Evolutionary conservation across 2,113 vertebrate species (phyloP).

Genomic region (Nipponia nippon): DNA sequence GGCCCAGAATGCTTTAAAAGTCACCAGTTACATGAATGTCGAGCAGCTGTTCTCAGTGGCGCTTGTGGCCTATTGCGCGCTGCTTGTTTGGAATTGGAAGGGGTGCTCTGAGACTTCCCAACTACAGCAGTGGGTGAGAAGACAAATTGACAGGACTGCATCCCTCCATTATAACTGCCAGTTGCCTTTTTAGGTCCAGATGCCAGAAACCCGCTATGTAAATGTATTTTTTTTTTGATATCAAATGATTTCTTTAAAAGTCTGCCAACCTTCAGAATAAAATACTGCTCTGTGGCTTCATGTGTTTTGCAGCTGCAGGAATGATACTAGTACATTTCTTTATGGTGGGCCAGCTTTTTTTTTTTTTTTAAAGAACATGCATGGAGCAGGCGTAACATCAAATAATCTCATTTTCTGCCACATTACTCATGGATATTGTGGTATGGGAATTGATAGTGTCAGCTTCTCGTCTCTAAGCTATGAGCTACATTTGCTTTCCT

Average conservation of each 20-base stretch:
- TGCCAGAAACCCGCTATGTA: not conserved
- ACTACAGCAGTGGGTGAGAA: not conserved
- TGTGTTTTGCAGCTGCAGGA: constrained; percentile 34
- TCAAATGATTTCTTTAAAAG: constrained; percentile 13
- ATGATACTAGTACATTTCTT: not conserved
- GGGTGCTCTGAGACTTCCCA: not conserved
- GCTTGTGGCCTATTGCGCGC: not conserved
- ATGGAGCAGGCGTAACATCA: not conserved
- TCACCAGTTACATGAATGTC: not conserved
- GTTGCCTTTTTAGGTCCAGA: not conserved
- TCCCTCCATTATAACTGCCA: not conserved
- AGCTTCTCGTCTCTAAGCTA: not conserved
- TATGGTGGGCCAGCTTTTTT: not conserved
- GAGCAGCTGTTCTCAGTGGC: not conserved
- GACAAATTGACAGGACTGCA: not conserved
- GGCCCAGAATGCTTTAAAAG: not conserved
- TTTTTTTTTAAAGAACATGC: not conserved
- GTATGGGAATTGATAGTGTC: not conserved
- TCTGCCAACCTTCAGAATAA: not conserved
- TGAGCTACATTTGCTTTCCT: not conserved
- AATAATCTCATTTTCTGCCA: constrained; percentile 34
- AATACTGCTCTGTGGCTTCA: not conserved
- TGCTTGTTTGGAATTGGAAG: not conserved
- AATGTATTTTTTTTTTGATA: not conserved
- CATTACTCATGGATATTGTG: not conserved